Evolutionary conservation across 1,140 invertebrate species (phyloP), one percentile per base, ranked within the genome.

Genomic region (Drosophila chauvacae): DNA sequence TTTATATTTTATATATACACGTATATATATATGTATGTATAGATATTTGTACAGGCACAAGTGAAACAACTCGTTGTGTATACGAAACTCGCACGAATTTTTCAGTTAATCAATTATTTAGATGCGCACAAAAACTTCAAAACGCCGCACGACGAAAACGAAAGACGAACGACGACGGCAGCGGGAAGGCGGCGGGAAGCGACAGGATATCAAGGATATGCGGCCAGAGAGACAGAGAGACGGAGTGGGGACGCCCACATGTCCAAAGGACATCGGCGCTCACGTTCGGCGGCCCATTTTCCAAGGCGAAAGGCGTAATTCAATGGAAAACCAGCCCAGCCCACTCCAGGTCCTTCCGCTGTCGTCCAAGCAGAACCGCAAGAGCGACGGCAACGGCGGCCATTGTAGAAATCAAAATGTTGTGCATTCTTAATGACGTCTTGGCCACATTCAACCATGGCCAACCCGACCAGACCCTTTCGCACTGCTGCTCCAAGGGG

Each of bases 91-190:
- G 65, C 84, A 81, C 85, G 80, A 88, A 81, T 84, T 88, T 88
- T 90, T 81, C 63, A 88, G 80, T 65, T 88, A 78, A 88, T 88
- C 73, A 88, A 90, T 90, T 88, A 88, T 88, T 88, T 88, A 88
- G 84, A 84, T 88, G 84, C 84, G 84, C 84, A 88, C 85, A 84
- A 88, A 56, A 86, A 88, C 81, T 90, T 88, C 60, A 88, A 86
- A 86, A 81, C 73, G 77, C 60, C 65, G 51, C 75, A 78, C 64
- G 57, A 70, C 48, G 57, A 72, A 72, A 72, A 59, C 69, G 69
- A 72, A 71, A 72, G 69, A 72, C 65, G 11, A 18, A 13, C 13
- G 23, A n/a, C 30, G 28, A 2, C 23, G 33, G 30, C 30, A 30
- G 26, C 23, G 23, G 23, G 23, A 23, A 7, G 47, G n/a, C 23